Evolutionary conservation across 1,140 invertebrate species (phyloP).

Genomic region (Copidosoma floridanum): DNA sequence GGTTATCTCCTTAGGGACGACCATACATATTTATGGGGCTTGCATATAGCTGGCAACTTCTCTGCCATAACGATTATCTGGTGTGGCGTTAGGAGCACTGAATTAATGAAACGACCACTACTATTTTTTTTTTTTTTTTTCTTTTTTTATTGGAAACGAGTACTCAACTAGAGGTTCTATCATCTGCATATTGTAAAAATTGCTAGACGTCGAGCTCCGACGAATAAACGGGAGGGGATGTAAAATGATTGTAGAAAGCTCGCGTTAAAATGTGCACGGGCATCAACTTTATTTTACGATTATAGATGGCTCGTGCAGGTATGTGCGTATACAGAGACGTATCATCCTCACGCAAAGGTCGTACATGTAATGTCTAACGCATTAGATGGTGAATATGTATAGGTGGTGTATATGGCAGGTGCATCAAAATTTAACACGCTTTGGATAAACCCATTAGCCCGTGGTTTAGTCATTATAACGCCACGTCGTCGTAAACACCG

Average conservation of each 20-base stretch:
- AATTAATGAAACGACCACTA: conserved; percentile 36
- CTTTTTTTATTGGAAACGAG: conserved; percentile 32
- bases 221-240: conserved; percentile 4
- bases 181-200: not conserved
- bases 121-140: too few relatives aligned
- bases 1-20: not conserved
- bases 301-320: not conserved
- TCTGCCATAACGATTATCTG: conserved; percentile 33
- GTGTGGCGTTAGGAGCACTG: too few relatives aligned
- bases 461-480: conserved; percentile 28
- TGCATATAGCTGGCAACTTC: conserved; percentile 11
- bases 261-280: too few relatives aligned
- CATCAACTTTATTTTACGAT: conserved; percentile 19
- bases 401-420: too few relatives aligned
- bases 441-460: conserved; percentile 40
- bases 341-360: too few relatives aligned
- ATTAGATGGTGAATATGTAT: too few relatives aligned
- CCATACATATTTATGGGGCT: conserved; percentile 36
- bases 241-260: too few relatives aligned
- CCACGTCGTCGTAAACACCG: conserved; percentile 38
- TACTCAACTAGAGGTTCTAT: conserved; percentile 20
- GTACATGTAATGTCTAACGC: too few relatives aligned
- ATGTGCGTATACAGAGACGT: not conserved
- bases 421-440: conserved; percentile 43
- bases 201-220: not conserved